Evolutionary conservation across 2,888 invertebrate species (phyloP), one percentile per base, ranked within the genome.

Genomic region (Dasypogon diadema): DNA sequence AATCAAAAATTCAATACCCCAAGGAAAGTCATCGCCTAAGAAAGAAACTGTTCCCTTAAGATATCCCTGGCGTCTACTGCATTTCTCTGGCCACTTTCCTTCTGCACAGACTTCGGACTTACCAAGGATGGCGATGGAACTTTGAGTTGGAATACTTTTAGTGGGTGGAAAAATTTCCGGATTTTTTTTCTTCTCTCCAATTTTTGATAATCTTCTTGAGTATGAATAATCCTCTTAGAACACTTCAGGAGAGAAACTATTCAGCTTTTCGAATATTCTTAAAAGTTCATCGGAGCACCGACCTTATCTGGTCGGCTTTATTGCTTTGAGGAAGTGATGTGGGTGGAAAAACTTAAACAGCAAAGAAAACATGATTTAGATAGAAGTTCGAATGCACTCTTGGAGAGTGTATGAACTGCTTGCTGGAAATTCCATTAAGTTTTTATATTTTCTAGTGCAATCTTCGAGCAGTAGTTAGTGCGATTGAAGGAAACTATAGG

Each of bases 1-100:
- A 48, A 68, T 68, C 48, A 68, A 68, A 68, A 68, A 68, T 68
- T 46, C 65, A 68, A 26, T 68, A 30, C 46, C 16, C 18, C 54
- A 5, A 18, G 22, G 54, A 18, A 21, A 18, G 12, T 16, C 1
- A 22, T 14, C 46, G 21, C 6, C 8, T 26, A 18, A 22, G 26
- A 58, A 37, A 60, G 12, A 48, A 24, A 26, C 65, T 26, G 18
- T 22, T 48, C 48, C 48, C 37, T 37, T 2, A 68, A 48, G 24
- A 48, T 22, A 22, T 68, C 26, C 12, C 37, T 5, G 10, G 21
- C 2, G 12, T 68, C n/a, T 6, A 60, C 34, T 16, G 14, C 37
- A 18, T 60, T 60, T 37, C 60, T 18, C 37, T 37, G 42, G 8
- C 42, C 42, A 2, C 42, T 42, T 12, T 42, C 8, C 2, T 3